These are phyloP conservation scores for Dendronephthya gigantea DNA, from an alignment of 64 coral and sea anemone genomes.

Conservation along the genomic window DNA sequence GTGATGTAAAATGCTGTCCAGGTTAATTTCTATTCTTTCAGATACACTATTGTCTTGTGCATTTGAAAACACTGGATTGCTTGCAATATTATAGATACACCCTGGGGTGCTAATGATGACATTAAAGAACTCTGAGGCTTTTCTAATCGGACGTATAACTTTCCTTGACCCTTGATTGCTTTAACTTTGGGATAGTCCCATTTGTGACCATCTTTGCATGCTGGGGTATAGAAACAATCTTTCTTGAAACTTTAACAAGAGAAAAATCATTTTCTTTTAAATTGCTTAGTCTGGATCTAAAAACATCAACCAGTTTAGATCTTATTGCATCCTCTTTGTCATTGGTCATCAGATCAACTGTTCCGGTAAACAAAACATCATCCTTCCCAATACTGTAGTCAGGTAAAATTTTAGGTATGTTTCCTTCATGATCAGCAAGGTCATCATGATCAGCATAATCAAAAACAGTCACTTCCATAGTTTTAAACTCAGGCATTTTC, in stretches of 20 bases:
- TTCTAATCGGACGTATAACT: constrained; percentile 38
- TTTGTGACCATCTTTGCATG: constrained; percentile 21
- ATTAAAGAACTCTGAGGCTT: not conserved
- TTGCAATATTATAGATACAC: not conserved
- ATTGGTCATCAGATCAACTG: constrained; percentile 23
- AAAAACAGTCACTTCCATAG: not conserved
- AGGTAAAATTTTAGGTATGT: not conserved
- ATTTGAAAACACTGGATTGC: not conserved
- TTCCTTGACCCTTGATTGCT: constrained; percentile 45
- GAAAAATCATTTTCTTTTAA: constrained; percentile 11
- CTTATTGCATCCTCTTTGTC: constrained; percentile 21
- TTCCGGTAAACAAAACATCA: constrained; percentile 23
- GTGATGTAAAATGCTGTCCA: not conserved
- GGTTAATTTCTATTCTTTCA: not conserved
- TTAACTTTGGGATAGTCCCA: constrained; percentile 31
- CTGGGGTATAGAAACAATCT: constrained; percentile 15
- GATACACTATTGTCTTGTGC: not conserved
- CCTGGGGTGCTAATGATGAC: not conserved
- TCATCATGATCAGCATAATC: not conserved
- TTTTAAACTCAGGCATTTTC: constrained; percentile 16
- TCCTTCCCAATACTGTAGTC: constrained; percentile 18
- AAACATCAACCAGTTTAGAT: constrained; percentile 35
- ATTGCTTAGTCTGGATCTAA: constrained; percentile 20
- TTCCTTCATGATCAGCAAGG: not conserved
- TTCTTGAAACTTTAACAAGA: constrained; percentile 40